Percentiles rank a stretch among this genome's conserved stretches.
Conservation (phyloP, 2,113 vertebrate genomes). For the Clarias magur region DNA sequence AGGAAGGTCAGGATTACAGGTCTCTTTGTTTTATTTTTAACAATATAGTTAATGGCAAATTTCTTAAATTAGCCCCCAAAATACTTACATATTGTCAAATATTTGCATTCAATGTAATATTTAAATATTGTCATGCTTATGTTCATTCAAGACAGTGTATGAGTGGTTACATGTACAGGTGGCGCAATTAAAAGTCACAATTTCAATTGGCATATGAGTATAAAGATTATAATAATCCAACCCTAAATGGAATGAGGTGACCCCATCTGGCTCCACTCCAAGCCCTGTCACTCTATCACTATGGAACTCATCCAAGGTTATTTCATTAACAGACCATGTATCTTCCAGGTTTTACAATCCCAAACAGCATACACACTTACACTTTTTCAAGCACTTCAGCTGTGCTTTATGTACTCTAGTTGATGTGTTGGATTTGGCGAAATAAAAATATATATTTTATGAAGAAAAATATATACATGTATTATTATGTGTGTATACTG, state of each 20-base stretch:
- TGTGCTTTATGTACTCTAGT: neutral
- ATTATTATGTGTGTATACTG: neutral
- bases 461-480: neutral
- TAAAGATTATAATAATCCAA: conserved; percentile 76
- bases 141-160: neutral
- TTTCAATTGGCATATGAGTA: conserved; percentile 73
- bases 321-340: conserved; percentile 64
- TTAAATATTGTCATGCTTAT: neutral
- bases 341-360: conserved; percentile 64
- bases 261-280: conserved; percentile 68
- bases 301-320: conserved; percentile 74
- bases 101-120: neutral
- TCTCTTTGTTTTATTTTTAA: neutral
- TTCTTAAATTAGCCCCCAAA: too few relatives aligned
- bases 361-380: conserved; percentile 34
- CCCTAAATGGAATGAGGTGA: conserved; percentile 72
- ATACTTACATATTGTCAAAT: too few relatives aligned
- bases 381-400: neutral
- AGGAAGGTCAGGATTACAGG: neutral
- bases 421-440: neutral
- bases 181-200: conserved; percentile 64
- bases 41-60: neutral
- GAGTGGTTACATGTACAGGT: conserved; percentile 21
- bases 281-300: conserved; percentile 65
- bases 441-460: neutral